Evolutionary conservation across 2,888 invertebrate genomes (phyloP).

Genomic region (Artemia sinica): DNA sequence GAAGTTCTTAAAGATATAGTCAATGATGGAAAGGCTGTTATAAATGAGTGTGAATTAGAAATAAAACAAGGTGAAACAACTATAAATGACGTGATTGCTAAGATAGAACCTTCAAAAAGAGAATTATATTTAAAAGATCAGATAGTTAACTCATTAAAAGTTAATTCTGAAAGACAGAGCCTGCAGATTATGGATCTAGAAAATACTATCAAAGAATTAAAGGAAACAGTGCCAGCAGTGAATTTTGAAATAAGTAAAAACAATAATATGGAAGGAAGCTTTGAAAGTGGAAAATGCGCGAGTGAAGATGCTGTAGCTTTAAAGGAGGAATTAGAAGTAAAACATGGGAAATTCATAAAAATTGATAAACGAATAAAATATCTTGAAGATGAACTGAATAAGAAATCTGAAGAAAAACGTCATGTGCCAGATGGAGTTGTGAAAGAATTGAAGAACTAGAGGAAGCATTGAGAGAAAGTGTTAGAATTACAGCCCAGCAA

Average conservation of each 20-base stretch:
- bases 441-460: constrained; percentile 58
- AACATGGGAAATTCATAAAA: neutral
- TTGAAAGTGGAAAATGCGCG: no score
- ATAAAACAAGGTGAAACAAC: neutral
- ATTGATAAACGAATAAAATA: neutral
- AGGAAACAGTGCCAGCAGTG: no score
- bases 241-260: neutral
- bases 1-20: neutral
- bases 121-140: no score
- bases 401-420: neutral
- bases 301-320: no score
- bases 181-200: neutral
- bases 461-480: constrained; percentile 64
- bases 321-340: neutral
- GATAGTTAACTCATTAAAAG: neutral
- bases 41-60: neutral
- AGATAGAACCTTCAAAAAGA: no score
- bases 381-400: neutral
- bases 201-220: neutral
- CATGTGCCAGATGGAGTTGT: neutral
- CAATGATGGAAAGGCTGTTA: neutral
- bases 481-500: constrained; percentile 48
- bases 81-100: no score
- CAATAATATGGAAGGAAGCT: neutral
- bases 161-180: neutral